phyloP scores from a whole-genome alignment of 2,113 vertebrate genomes.

The Oreocharis arfaki region DNA sequence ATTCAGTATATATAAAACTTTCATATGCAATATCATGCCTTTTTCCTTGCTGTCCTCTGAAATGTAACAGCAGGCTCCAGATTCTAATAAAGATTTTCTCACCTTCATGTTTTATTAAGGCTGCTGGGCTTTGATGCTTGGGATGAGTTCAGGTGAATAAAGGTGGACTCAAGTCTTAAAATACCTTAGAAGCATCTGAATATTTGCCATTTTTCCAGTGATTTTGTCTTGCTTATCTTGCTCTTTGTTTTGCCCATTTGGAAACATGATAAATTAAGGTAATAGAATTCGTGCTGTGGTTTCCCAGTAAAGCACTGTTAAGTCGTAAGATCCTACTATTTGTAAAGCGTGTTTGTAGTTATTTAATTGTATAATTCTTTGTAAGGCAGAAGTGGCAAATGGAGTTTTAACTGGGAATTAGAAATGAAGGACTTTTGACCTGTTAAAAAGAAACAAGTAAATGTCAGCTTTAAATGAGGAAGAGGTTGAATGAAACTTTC shows the following conservation, averaged over 20 bases:
- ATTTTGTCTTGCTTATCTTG: not conserved
- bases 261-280: not conserved
- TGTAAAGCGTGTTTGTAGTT: not conserved
- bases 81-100: not conserved
- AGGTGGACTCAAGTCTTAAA: not conserved
- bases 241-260: not conserved
- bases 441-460: not conserved
- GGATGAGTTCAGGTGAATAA: not conserved
- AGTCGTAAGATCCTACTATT: not conserved
- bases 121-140: not conserved
- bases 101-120: slow-evolving; percentile 30
- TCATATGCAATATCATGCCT: not conserved
- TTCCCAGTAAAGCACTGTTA: not conserved
- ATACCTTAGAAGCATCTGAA: not conserved
- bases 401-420: not conserved
- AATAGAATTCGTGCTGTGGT: not conserved
- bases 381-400: not conserved
- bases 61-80: not conserved
- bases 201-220: not conserved
- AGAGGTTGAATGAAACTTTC: not conserved
- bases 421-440: not conserved
- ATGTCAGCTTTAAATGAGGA: not conserved
- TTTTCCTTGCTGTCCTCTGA: not conserved
- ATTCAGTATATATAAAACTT: slow-evolving; percentile 26
- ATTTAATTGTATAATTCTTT: not conserved